Base-by-base conservation (phyloP, 2,888 invertebrate genomes). In the Vesta saturnalis region DNA sequence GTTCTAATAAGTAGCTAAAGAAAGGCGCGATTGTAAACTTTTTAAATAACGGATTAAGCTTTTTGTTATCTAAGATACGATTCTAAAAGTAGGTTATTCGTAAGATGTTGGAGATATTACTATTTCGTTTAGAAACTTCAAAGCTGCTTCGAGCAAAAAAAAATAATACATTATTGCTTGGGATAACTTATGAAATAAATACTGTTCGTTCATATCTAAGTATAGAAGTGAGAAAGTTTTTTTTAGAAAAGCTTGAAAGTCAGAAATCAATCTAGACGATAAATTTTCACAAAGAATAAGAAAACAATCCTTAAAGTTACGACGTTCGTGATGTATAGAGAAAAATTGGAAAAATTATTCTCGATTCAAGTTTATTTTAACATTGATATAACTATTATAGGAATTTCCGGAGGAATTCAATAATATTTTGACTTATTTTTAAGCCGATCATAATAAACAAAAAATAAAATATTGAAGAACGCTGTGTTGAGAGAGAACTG, bases 241-340 rank as follows among this genome's bases (percentile, higher is more conserved):
- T 54, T 35, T 49, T 47, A 14, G 57, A 59, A 22, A 59, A 54
- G 43, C 52, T 39, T 14, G 15, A 18, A 60, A 60, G 35, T 54
- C 18, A 54, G 54, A 21, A 35, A 30, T 54, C 30, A 47, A 49
- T 58, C 16, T 60, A 21, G 60, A 60, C 60, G 65, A 66, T 60
- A 60, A 66, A 66, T 21, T 60, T 47, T 47, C 54, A n/a, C 46
- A 56, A 16, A 46, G 35, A 19, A 66, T 60, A 56, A 59, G 60
- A 46, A 66, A 66, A 60, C 65, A 60, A 65, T 65, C 54, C 60
- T 23, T 54, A 60, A 65, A 64, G 23, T 58, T 52, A 16, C 15
- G 54, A 54, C 39, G 54, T 39, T 46, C 35, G 64, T 58, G 65
- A 55, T 60, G 46, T 46, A 60, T 43, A 49, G 59, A 10, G 22